These are phyloP conservation scores for Upupa epops DNA, from an alignment of 2,113 vertebrate genomes.

Conservation along the genomic window DNA sequence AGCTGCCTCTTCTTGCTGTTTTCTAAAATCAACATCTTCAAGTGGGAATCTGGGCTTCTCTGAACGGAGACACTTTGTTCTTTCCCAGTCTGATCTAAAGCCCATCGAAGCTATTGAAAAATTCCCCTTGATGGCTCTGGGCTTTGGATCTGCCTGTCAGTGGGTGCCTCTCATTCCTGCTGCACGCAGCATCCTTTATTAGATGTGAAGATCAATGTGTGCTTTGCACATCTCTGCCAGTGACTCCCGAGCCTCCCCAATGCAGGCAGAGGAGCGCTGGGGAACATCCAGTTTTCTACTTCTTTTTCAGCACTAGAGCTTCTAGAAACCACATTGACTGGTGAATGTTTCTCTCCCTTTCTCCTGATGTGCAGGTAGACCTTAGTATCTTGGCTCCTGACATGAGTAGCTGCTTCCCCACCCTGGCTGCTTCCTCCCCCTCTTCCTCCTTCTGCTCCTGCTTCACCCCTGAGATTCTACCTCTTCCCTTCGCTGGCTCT, in stretches of 20 bases:
- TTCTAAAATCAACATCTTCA: not conserved
- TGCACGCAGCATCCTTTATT: not conserved
- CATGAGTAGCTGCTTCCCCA: not conserved
- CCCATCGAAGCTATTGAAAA: not conserved
- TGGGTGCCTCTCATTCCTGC: not conserved
- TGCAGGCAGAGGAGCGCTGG: not conserved
- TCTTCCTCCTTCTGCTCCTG: not conserved
- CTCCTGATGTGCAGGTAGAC: not conserved
- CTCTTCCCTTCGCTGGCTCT: not conserved
- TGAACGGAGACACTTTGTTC: not conserved
- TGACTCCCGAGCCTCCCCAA: not conserved
- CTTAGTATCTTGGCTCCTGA: not conserved
- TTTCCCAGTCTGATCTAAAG: not conserved
- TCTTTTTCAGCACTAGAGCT: not conserved
- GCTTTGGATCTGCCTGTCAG: not conserved
- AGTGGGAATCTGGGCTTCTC: not conserved
- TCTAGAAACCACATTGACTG: rapidly evolving
- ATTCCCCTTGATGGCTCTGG: not conserved
- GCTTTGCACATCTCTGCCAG: not conserved
- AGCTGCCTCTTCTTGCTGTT: not conserved
- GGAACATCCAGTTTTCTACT: not conserved
- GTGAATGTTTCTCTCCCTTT: not conserved
- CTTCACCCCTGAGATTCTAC: not conserved
- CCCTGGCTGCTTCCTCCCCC: not conserved
- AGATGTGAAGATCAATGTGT: not conserved